Conservation (phyloP, 2,113 vertebrate species). For the Halcyon malimbica region DNA sequence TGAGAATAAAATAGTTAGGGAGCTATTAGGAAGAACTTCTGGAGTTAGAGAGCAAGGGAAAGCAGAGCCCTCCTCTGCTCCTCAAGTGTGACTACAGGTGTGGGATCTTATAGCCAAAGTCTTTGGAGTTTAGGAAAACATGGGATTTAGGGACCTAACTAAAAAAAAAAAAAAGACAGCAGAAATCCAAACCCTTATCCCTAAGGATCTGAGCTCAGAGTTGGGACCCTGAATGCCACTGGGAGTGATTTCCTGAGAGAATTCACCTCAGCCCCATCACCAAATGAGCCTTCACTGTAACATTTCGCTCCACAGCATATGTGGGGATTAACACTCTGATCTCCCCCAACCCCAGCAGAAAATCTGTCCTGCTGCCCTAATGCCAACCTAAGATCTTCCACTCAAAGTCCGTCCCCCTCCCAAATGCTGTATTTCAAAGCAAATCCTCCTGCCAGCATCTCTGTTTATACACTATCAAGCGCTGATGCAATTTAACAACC, state of each 20-base stretch:
- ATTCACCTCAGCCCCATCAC: not conserved
- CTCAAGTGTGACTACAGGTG: accelerated
- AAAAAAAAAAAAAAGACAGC: not conserved
- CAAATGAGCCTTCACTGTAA: accelerated
- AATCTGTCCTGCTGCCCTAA: not conserved
- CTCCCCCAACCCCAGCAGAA: not conserved
- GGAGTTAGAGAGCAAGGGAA: not conserved
- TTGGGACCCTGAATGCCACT: accelerated
- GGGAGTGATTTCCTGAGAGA: accelerated
- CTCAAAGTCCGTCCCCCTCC: not conserved
- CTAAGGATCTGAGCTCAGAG: not conserved
- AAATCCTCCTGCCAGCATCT: not conserved
- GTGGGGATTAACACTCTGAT: not conserved
- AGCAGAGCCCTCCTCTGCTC: not conserved
- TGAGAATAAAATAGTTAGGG: not conserved
- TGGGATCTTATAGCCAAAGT: not conserved
- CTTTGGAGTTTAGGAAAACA: not conserved
- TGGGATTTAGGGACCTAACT: not conserved
- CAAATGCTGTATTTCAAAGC: not conserved
- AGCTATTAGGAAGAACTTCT: not conserved
- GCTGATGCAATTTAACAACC: not conserved
- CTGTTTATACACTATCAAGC: not conserved
- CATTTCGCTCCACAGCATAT: accelerated
- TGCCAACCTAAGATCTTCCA: not conserved
- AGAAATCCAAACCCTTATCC: not conserved